Evolutionary conservation across 2,888 invertebrate genomes (phyloP).

Genomic region (Tinea semifulvella): DNA sequence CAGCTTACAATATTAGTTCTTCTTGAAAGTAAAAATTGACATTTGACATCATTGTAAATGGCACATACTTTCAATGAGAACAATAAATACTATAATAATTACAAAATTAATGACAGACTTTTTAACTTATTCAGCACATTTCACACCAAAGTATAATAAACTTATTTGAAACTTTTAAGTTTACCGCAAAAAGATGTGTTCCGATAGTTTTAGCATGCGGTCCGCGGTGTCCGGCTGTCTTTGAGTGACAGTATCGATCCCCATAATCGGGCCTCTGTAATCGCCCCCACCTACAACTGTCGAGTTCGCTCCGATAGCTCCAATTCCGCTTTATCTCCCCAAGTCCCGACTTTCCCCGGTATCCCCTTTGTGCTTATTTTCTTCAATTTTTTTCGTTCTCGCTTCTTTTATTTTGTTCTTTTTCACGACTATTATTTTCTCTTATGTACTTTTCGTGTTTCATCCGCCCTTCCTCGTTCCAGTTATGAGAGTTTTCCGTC

Average conservation of each 20-base stretch:
- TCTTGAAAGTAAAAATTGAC: too few relatives aligned
- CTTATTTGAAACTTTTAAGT: too few relatives aligned
- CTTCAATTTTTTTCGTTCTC: constrained; percentile 55
- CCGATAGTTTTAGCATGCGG: too few relatives aligned
- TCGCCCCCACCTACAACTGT: constrained; percentile 28
- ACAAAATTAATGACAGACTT: too few relatives aligned
- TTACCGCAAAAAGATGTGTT: too few relatives aligned
- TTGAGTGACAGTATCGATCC: constrained; percentile 63
- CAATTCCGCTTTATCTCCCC: constrained; percentile 65
- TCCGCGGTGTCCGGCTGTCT: constrained; percentile 12
- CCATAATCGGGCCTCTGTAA: constrained; percentile 48
- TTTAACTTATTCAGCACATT: too few relatives aligned
- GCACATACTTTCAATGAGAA: too few relatives aligned
- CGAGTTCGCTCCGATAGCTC: constrained; percentile 60
- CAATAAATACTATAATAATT: too few relatives aligned
- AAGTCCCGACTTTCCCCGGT: constrained; percentile 48
- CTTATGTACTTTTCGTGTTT: constrained; percentile 62
- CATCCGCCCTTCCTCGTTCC: constrained; percentile 29
- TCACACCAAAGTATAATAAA: too few relatives aligned
- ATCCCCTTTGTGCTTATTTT: constrained; percentile 63
- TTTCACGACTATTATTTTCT: constrained; percentile 60
- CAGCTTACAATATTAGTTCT: too few relatives aligned
- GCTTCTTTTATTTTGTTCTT: constrained; percentile 55
- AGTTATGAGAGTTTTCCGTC: constrained; percentile 32
- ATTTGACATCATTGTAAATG: too few relatives aligned